Base-by-base conservation (phyloP, 2,113 vertebrate genomes). In the Lepidothrix coronata region DNA sequence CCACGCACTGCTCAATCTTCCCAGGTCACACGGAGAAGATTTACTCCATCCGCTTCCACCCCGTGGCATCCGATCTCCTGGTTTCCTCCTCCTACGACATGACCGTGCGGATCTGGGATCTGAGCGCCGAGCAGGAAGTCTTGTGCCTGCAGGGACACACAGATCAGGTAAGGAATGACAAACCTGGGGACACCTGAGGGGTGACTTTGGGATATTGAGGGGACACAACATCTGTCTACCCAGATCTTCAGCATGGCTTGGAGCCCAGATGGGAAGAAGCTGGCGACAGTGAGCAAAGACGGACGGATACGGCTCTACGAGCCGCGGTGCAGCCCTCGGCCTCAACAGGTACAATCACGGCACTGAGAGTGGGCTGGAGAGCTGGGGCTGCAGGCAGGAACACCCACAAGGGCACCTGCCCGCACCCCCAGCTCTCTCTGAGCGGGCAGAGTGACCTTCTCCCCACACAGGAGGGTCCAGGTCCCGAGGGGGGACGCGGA, bases 21-120 rank as follows among this genome's bases (percentile, higher is more conserved):
- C 70, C 98, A 97, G 99, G 99, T 61, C 99, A 99, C 97, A 99
- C 98, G 0, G 99, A 99, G 97, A 99, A 99, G 97, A 99, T 99
- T 95, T 99, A 99, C 97, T 99, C 99, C 55, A 97, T 99, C 88
- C 98, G 97, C 85, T 99, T 99, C 95, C 99, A 99, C 95, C 99
- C 99, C 0, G 17, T 98, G 96, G 99, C 99, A 2, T 98, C 98
- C 0, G 95, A 99, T 12, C 76, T 99, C 61, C 96, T 99, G 87
- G 99, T 98, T 14, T 99, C 99, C 39, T 99, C 99, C 22, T 99
- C 99, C 59, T 99, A 99, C 0, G 99, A 99, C 95, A 98, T 99
- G 92, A 99, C 97, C 0, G 94, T 99, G 94, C 97, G 99, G 48
- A 97, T 99, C 91, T 99, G 99, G 99, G 98, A 98, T 83, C 94